phyloP scores from a whole-genome alignment of 2,113 vertebrate species.

The Thamnophis sirtalis region DNA sequence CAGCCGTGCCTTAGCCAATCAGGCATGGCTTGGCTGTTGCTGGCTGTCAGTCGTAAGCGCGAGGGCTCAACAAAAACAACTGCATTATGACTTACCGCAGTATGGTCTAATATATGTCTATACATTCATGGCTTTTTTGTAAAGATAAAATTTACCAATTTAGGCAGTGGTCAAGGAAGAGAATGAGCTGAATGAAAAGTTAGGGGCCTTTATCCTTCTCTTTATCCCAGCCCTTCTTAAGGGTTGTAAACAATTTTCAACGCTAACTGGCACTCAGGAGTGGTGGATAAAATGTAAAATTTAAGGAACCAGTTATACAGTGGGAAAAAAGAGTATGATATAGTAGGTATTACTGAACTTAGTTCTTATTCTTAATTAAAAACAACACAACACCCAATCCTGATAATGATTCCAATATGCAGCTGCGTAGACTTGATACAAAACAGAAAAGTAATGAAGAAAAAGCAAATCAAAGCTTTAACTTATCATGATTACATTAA shows the following conservation, averaged over 20 bases:
- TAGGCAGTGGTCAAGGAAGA: no score
- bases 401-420: background rate
- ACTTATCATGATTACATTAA: background rate
- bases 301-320: background rate
- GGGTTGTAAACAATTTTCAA: background rate
- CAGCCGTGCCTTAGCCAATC: no score
- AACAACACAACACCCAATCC: background rate
- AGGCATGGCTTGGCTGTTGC: no score
- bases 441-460: background rate
- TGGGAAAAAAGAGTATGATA: background rate
- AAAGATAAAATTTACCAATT: background rate
- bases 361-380: background rate
- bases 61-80: no score
- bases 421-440: background rate
- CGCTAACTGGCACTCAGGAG: background rate
- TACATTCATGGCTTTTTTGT: background rate
- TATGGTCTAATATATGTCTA: background rate
- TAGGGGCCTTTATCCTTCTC: background rate
- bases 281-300: background rate
- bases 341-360: background rate
- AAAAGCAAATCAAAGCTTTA: background rate
- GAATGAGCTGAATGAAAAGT: background rate
- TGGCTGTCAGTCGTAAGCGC: no score
- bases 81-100: background rate
- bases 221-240: background rate